A percentile compares a stretch with the other conserved stretches of the same genome.
Conservation (phyloP, 2,888 invertebrate genomes). For the Capitulum mitella region DNA sequence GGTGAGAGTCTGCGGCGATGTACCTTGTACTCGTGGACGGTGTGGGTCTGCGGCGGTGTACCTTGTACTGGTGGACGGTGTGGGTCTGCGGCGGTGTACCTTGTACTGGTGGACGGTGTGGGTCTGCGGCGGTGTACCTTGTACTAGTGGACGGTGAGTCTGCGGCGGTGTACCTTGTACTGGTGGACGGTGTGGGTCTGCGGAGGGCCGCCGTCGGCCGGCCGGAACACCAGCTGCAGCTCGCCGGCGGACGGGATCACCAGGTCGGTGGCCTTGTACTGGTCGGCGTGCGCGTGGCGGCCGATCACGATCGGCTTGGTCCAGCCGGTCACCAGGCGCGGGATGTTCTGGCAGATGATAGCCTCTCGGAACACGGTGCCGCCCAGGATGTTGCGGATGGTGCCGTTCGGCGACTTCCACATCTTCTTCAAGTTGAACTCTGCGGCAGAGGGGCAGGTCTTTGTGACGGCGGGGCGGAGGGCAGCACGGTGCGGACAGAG, state of each 20-base stretch:
- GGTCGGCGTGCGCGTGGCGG: slow-evolving; percentile 96
- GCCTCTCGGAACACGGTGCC: slow-evolving; percentile 53
- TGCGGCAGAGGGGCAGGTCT: slow-evolving; percentile 36
- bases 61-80: slow-evolving; percentile 37
- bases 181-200: slow-evolving; percentile 71
- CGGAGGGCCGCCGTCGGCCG: slow-evolving; percentile 52
- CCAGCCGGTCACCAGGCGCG: slow-evolving; percentile 91
- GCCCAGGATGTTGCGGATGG: slow-evolving; percentile 51
- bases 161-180: slow-evolving; percentile 52
- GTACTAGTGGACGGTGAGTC: background rate
- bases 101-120: slow-evolving; percentile 73
- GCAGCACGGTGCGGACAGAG: no score
- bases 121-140: slow-evolving; percentile 53
- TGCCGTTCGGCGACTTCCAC: slow-evolving; percentile 54
- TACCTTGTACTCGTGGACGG: slow-evolving; percentile 43
- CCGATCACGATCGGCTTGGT: slow-evolving; percentile 95
- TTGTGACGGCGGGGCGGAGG: no score
- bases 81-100: slow-evolving; percentile 57
- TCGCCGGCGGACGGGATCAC: slow-evolving; percentile 85
- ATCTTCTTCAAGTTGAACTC: slow-evolving; percentile 53
- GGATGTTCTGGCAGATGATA: slow-evolving; percentile 65
- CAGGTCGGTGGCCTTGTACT: slow-evolving; percentile 93
- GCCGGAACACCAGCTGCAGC: slow-evolving; percentile 73
- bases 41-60: background rate
- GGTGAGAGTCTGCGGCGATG: slow-evolving; percentile 57